Percentiles rank a stretch among this genome's conserved stretches.
Conservation (phyloP, 2,113 vertebrate species). For the Philantomba maxwellii region DNA sequence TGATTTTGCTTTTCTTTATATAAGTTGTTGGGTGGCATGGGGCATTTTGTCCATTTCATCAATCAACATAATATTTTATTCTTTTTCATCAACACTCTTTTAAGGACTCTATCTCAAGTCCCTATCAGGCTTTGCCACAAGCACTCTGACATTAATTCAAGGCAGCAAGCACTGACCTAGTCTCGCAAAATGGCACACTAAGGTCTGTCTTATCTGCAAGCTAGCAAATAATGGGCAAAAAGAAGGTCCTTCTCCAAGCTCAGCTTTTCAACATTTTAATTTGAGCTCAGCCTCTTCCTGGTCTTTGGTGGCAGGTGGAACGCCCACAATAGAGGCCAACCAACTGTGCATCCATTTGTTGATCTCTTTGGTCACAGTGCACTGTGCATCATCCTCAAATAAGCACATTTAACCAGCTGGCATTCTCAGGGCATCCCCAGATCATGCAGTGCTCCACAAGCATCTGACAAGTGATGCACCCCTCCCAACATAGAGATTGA, state of each 20-base stretch:
- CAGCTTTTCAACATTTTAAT: neutral
- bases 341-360: neutral
- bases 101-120: neutral
- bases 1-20: neutral
- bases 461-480: neutral
- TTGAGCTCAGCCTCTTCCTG: neutral
- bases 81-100: neutral
- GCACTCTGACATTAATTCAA: neutral
- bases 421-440: neutral
- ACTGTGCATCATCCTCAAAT: neutral
- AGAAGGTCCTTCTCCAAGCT: neutral
- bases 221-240: neutral
- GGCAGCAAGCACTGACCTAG: neutral
- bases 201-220: neutral
- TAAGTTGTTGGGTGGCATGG: neutral
- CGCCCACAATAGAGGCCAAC: neutral
- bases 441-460: neutral
- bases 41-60: neutral
- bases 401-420: neutral
- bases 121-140: neutral
- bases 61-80: neutral
- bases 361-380: neutral
- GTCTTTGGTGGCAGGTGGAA: neutral
- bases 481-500: neutral
- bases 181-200: neutral